phyloP scores from a whole-genome alignment of 2,797 vertebrate genomes.

The Urosaurus nigricauda region DNA sequence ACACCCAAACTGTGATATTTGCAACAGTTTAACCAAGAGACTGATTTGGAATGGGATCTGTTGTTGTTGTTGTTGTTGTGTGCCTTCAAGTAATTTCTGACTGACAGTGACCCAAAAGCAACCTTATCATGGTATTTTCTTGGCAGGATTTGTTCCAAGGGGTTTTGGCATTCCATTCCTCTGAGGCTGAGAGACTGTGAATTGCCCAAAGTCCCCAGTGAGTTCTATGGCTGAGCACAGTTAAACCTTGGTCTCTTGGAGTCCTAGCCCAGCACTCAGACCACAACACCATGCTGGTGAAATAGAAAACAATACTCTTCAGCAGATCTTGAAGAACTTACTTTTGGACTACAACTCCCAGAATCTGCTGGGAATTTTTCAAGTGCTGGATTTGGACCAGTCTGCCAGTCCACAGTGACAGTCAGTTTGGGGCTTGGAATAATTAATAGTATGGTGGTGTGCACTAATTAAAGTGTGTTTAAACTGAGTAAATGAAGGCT shows the following conservation, averaged over 20 bases:
- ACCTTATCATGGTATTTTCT: no score
- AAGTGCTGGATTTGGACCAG: not conserved
- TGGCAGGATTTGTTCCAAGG: no score
- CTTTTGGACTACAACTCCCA: not conserved
- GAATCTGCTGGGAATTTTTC: not conserved
- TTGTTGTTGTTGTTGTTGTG: no score
- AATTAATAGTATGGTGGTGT: not conserved
- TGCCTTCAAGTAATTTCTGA: no score
- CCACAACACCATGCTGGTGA: not conserved
- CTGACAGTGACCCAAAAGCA: no score
- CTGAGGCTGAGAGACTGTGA: no score
- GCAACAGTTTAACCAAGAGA: not conserved
- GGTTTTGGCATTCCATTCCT: no score
- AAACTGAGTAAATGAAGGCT: constrained; percentile 41
- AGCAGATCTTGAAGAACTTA: not conserved
- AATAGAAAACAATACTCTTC: not conserved
- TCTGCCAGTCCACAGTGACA: not conserved
- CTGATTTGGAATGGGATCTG: not conserved
- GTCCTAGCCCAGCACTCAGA: no score
- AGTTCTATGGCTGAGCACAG: no score
- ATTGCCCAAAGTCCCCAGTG: no score
- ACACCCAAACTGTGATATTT: not conserved
- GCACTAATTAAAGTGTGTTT: constrained; percentile 17
- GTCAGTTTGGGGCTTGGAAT: not conserved
- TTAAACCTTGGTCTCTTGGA: no score